Conservation (phyloP, 2,113 vertebrate species). For the Crotophaga sulcirostris region DNA sequence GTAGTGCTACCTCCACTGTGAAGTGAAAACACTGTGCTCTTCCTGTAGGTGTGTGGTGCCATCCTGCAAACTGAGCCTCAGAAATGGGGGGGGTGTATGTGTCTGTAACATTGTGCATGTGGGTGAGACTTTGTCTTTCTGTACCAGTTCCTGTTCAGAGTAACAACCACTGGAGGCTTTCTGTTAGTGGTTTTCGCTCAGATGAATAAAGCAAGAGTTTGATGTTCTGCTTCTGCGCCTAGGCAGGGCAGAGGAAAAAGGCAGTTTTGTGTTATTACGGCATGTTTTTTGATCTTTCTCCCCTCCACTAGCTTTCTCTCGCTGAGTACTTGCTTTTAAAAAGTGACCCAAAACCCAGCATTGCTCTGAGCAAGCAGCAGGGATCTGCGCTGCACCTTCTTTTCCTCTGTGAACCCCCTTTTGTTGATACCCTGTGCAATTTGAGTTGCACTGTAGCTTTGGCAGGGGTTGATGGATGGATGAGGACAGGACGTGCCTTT, state of each 20-base stretch:
- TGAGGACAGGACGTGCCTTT: background rate
- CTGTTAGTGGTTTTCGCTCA: background rate
- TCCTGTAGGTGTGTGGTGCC: background rate
- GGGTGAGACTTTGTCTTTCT: background rate
- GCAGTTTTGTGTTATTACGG: background rate
- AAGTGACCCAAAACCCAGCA: too few relatives aligned
- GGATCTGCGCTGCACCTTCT: background rate
- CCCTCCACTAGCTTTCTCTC: background rate
- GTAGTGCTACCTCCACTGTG: background rate
- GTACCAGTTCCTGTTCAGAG: background rate
- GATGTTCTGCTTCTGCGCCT: background rate
- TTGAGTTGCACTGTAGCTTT: background rate
- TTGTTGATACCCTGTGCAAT: background rate
- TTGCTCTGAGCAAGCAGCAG: background rate
- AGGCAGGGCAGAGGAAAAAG: background rate
- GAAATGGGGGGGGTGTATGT: background rate
- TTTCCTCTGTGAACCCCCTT: background rate
- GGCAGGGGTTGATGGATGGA: background rate
- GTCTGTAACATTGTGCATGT: fast-evolving
- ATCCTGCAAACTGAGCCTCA: background rate
- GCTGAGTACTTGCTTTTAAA: background rate
- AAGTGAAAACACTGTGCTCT: background rate
- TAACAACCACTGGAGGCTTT: background rate
- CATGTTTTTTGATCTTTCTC: background rate
- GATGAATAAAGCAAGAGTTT: background rate